phyloP scores from a whole-genome alignment of 2,888 invertebrate genomes.

The Drosophila subsilvestris region DNA sequence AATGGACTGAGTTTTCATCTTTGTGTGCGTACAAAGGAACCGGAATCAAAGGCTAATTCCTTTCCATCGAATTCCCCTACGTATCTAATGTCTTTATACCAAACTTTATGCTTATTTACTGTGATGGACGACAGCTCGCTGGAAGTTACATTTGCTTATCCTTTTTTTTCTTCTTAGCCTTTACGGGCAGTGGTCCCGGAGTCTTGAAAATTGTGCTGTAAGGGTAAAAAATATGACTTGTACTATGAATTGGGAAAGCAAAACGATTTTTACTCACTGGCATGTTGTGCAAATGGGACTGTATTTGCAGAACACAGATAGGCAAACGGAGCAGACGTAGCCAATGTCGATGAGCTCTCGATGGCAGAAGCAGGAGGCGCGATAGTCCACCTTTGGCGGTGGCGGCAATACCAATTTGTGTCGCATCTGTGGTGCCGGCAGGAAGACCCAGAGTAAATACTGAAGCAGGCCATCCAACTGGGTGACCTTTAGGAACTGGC shows the following conservation, averaged over 20 bases:
- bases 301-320: slow-evolving; percentile 98
- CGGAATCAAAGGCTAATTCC: not conserved
- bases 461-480: slow-evolving; percentile 90
- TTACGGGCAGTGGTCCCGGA: slow-evolving; percentile 90
- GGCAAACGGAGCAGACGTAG: slow-evolving; percentile 98
- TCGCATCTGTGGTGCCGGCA: slow-evolving; percentile 92
- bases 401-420: slow-evolving; percentile 94
- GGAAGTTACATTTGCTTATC: slow-evolving; percentile 59
- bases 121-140: not conserved
- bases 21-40: not conserved
- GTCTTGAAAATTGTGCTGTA: slow-evolving; percentile 95
- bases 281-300: slow-evolving; percentile 99
- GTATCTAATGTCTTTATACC: too few relatives aligned
- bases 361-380: slow-evolving; percentile 99
- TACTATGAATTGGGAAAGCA: too few relatives aligned
- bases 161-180: slow-evolving; percentile 93
- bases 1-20: not conserved
- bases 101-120: not conserved
- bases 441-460: slow-evolving; percentile 92
- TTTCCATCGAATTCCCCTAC: not conserved
- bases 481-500: slow-evolving; percentile 94
- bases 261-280: slow-evolving; percentile 89
- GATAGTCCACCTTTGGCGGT: slow-evolving; percentile 95
- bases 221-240: slow-evolving; percentile 13
- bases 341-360: slow-evolving; percentile 97